Base-by-base conservation (phyloP, 2,797 vertebrate species). In the Pipistrellus pipistrellus region DNA sequence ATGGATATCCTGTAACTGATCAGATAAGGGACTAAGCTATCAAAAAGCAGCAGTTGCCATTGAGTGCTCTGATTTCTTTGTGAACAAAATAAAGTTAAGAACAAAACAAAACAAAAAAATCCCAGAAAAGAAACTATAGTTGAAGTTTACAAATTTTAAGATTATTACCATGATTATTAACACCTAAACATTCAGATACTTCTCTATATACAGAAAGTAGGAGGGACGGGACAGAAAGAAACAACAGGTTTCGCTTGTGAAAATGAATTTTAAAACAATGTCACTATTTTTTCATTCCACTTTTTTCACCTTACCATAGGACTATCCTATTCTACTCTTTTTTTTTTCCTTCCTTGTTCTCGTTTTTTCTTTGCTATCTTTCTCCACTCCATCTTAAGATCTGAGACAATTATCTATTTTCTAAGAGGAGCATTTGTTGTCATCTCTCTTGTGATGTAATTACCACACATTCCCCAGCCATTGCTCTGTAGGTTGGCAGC, bases 371-470 rank as follows among this genome's bases (percentile, higher is more conserved):
- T 90, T 85, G 64, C 59, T 13, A 3, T 23, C 15, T 92, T 18
- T 81, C 35, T 78, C 41, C 76, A 27, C 23, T 87, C 15, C 6
- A 2, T 78, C 71, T 86, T 23, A 44, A 68, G 20, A 72, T 48
- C 62, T 83, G 44, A 80, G 27, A 96, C 51, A 69, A 27, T 88
- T 44, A 0, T 89, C 69, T 87, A 20, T 75, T 95, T 95, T 91
- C 83, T 72, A 48, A 85, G 32, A 38, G 64, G 44, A 71, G 20
- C 93, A 25, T 92, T 87, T 90, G 62, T 75, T 78, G 27, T 41
- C 32, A 8, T 88, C 27, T 88, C 17, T 77, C 51, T 94, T 94
- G 46, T 93, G 81, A 73, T 82, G n/a, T 83, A 53, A 59, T 95
- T 55, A 72, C 35, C 46, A 20, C 23, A 72, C 23, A 72, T 59